Base-by-base conservation (phyloP, 2,797 vertebrate genomes). In the Myotis pilosus region DNA sequence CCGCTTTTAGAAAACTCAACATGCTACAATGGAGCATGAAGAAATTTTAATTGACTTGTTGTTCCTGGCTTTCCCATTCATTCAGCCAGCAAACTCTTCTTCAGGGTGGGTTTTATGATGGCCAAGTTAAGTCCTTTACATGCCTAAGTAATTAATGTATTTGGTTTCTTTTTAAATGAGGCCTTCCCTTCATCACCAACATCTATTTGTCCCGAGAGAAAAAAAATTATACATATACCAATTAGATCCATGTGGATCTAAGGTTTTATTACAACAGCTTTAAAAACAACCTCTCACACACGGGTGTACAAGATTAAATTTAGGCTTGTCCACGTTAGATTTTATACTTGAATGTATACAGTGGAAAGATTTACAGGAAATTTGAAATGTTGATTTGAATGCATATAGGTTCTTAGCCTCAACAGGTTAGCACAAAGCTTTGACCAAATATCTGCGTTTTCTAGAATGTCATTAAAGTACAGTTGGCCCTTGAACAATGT, bases 1-100 rank as follows among this genome's bases (percentile, higher is more conserved):
- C 47, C 47, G 44, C 83, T 94, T 94, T 94, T 92, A 95, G 86
- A 92, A 94, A 84, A 85, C 62, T 72, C 88, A 87, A 30, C 87
- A 69, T 91, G 75, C 68, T 76, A 60, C 62, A 12, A 19, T 93
- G 97, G 98, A 98, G 94, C 98, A 98, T 92, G 98, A 98, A 97
- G 98, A 99, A 97, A 98, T 99, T 96, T 97, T 99, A 97, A 98
- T 99, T 95, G 99, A 99, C 80, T 94, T 99, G 64, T 97, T 99
- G 96, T 99, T 99, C 97, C 98, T 99, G 97, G 97, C 99, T 95
- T 99, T 99, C 97, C 99, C 98, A 90, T 99, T 99, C 98, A 98
- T 99, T 96, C 99, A 92, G 98, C 99, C 97, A 99, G 98, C 97
- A 99, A 99, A 98, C 98, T 99, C 80, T 99, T 99, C 98, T 99